A percentile compares a stretch with the other conserved stretches of the same genome.
Conservation (phyloP, 2,113 vertebrate species). For the Lontra canadensis region DNA sequence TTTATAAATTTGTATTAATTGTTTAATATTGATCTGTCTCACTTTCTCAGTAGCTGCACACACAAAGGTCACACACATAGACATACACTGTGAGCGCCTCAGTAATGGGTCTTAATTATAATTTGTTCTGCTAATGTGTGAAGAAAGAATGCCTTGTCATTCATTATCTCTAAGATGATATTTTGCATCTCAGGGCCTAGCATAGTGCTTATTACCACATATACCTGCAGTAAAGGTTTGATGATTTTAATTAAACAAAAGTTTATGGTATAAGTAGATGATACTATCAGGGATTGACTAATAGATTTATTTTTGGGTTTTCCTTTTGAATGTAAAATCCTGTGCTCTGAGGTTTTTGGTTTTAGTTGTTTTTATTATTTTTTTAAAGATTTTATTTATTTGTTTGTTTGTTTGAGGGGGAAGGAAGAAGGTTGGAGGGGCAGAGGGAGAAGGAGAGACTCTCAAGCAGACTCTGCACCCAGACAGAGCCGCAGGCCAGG, state of each 20-base stretch:
- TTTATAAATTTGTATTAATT: not conserved
- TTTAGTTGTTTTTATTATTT: not conserved
- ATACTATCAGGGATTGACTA: not conserved
- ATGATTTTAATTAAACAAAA: not conserved
- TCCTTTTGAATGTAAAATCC: not conserved
- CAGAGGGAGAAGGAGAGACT: not conserved
- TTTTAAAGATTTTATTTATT: not conserved
- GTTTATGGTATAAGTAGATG: not conserved
- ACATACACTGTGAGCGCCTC: not conserved
- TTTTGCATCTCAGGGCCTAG: not conserved
- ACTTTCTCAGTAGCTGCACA: not conserved
- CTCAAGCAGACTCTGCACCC: not conserved
- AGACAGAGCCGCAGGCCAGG: not conserved
- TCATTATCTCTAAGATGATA: not conserved
- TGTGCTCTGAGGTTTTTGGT: not conserved
- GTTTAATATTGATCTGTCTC: not conserved
- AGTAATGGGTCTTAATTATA: not conserved
- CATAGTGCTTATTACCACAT: not conserved
- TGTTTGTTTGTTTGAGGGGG: not conserved
- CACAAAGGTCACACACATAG: not conserved
- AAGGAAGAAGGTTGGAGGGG: not conserved
- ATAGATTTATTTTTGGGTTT: not conserved
- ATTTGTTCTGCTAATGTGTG: not conserved
- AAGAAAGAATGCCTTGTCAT: not conserved
- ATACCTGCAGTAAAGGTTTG: not conserved